These are phyloP conservation scores for Ellobium chinense DNA, from an alignment of 2,888 invertebrate species.

Conservation along the genomic window DNA sequence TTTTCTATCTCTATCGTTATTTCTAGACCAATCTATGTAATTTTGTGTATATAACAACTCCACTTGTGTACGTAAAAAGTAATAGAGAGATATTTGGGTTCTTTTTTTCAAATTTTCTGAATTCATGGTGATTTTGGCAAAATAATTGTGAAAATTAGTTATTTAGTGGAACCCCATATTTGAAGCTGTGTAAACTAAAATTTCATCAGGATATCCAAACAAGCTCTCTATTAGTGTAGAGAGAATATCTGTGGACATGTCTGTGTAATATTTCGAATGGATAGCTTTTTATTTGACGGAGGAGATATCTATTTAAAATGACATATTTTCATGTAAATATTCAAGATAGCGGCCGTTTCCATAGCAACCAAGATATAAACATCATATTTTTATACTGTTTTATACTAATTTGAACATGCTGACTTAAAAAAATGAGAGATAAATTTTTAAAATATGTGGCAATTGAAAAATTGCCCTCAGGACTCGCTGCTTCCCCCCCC, in stretches of 20 bases:
- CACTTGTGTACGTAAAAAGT: neutral
- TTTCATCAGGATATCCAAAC: no score
- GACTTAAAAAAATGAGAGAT: neutral
- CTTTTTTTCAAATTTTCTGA: neutral
- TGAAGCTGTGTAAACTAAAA: no score
- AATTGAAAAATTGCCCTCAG: neutral
- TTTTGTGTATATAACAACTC: neutral
- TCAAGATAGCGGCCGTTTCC: neutral
- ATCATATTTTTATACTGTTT: neutral
- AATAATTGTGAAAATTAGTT: no score
- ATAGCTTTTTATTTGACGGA: neutral
- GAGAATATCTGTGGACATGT: neutral
- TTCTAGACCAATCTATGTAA: no score
- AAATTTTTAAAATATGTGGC: neutral
- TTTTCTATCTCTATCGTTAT: neutral
- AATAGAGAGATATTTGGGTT: neutral
- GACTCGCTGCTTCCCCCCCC: neutral
- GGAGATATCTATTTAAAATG: neutral
- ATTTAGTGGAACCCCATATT: no score
- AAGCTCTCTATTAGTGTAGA: neutral
- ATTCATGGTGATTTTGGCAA: no score
- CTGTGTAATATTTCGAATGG: neutral
- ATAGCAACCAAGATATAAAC: neutral
- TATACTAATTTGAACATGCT: neutral
- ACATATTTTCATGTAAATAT: neutral